These are phyloP conservation scores for Microctonus aethiopoides DNA, from an alignment of 2,888 invertebrate genomes.

Conservation along the genomic window DNA sequence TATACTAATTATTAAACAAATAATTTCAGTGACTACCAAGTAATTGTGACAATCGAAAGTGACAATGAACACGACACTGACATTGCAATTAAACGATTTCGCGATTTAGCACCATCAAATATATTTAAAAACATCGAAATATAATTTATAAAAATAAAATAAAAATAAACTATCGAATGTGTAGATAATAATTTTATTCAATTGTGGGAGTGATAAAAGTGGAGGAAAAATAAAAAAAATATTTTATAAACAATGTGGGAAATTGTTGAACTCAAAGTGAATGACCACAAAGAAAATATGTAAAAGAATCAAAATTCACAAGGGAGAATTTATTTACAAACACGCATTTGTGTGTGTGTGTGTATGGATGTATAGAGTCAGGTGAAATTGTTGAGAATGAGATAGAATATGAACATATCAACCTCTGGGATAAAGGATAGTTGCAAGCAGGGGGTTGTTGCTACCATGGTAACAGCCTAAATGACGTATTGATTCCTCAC, in stretches of 20 bases:
- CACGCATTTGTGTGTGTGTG: not conserved
- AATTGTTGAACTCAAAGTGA: not conserved
- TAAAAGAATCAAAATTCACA: not conserved
- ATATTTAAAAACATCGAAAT: conserved; percentile 52
- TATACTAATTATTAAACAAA: too few species aligned
- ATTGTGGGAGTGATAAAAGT: too few species aligned
- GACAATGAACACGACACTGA: conserved; percentile 58
- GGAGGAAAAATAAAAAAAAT: not conserved
- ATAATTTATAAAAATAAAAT: conserved; percentile 21
- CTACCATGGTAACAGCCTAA: conserved; percentile 53
- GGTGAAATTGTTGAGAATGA: conserved; percentile 22
- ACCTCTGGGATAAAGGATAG: conserved; percentile 27
- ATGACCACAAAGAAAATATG: conserved; percentile 9
- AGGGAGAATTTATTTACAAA: not conserved
- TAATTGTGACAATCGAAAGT: conserved; percentile 69
- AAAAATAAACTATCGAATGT: too few species aligned
- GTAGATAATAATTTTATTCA: too few species aligned
- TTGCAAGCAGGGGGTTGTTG: conserved; percentile 31
- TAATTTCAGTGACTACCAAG: conserved; percentile 66
- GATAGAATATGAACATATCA: conserved; percentile 5
- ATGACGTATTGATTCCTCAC: conserved; percentile 52
- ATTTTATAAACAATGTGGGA: too few species aligned
- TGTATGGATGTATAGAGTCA: not conserved
- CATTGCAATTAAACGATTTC: conserved; percentile 64
- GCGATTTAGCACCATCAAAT: conserved; percentile 53